Percentiles rank a stretch among this genome's conserved stretches.
Evolutionary conservation across 2,888 invertebrate genomes (phyloP).

Genomic region (Alsophila aescularia): DNA sequence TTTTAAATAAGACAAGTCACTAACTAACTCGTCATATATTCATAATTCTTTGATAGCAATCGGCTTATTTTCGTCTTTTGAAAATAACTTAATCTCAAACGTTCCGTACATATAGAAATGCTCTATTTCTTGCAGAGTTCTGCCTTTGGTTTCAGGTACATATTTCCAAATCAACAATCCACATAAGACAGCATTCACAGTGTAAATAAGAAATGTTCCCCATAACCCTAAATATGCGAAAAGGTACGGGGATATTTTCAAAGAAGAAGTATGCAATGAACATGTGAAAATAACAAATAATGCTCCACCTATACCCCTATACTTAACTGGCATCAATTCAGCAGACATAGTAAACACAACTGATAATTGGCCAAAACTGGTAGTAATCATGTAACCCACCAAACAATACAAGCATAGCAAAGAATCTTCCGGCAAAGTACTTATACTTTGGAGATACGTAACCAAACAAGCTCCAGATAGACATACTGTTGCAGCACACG

Average conservation of each 20-base stretch:
- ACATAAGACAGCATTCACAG: constrained; percentile 21
- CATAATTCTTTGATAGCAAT: too few species aligned
- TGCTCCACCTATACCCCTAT: constrained; percentile 29
- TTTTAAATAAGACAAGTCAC: too few species aligned
- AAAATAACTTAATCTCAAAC: background rate
- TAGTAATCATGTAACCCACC: constrained; percentile 17
- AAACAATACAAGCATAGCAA: constrained; percentile 21
- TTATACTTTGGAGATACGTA: constrained; percentile 20
- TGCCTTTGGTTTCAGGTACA: constrained; percentile 36
- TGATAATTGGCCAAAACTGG: constrained; percentile 18
- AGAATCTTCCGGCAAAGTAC: constrained; percentile 19
- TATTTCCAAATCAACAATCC: constrained; percentile 29
- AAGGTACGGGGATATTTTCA: constrained; percentile 29
- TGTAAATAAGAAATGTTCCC: constrained; percentile 27
- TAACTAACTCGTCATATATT: too few species aligned
- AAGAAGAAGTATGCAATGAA: constrained; percentile 20
- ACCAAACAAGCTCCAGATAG: constrained; percentile 5
- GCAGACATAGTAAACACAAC: constrained; percentile 23
- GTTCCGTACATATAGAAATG: constrained; percentile 23
- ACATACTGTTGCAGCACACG: background rate
- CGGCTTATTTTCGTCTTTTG: background rate
- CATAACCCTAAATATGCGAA: constrained; percentile 21
- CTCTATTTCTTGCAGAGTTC: constrained; percentile 34
- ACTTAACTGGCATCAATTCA: constrained; percentile 34
- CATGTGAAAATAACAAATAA: constrained; percentile 25